Conservation (phyloP, 1,140 invertebrate species). For the Drosophila lini region DNA sequence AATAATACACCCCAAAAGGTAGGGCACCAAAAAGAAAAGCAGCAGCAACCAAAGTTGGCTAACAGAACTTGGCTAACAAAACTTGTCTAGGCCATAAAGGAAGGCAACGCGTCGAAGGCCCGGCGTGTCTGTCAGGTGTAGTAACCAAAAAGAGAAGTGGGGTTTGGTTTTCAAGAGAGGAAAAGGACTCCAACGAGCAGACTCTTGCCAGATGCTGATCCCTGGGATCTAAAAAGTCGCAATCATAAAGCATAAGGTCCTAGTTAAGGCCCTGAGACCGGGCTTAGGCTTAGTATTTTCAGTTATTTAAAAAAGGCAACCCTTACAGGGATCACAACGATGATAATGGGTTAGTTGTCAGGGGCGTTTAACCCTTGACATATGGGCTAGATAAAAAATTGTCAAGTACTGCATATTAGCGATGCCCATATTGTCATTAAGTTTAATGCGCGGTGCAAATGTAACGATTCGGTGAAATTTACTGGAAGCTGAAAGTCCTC, state of each 20-base stretch:
- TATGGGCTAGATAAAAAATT: conserved; percentile 42
- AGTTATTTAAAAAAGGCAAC: conserved; percentile 24
- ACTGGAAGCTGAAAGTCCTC: conserved; percentile 63
- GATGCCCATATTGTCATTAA: conserved; percentile 70
- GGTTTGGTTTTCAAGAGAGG: not conserved
- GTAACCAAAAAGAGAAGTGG: not conserved
- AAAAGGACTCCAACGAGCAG: not conserved
- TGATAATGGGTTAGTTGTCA: conserved; percentile 40
- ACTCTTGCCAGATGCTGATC: conserved; percentile 23
- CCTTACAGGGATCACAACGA: conserved; percentile 27
- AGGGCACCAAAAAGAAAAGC: conserved; percentile 1
- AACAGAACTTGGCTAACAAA: conserved; percentile 24
- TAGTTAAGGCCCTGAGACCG: conserved; percentile 38
- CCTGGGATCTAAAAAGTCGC: conserved; percentile 2
- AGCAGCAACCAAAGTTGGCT: conserved; percentile 5
- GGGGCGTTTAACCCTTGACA: conserved; percentile 62
- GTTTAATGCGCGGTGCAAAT: conserved; percentile 72
- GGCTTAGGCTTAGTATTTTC: conserved; percentile 40
- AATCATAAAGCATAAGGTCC: conserved; percentile 67
- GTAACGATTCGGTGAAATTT: conserved; percentile 81
- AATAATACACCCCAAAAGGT: not conserved
- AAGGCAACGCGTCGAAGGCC: conserved; percentile 1
- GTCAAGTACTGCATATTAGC: conserved; percentile 37
- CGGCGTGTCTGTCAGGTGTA: conserved; percentile 22
- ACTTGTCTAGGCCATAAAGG: conserved; percentile 14